Base-by-base conservation (phyloP, 2,113 vertebrate genomes). In the Sapayoa aenigma region DNA sequence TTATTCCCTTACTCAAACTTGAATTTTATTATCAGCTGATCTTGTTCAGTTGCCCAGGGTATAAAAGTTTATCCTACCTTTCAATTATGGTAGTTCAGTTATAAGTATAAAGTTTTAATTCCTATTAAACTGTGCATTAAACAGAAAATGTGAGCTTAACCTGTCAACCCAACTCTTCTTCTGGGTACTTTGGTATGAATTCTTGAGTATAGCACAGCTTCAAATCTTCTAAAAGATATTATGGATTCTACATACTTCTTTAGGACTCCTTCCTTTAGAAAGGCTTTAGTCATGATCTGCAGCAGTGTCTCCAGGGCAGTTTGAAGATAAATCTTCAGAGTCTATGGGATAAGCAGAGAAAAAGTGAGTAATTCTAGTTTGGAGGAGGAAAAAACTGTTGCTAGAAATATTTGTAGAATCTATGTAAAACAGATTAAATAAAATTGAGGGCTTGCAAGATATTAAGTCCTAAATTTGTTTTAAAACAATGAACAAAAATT, bases 281-380 rank as follows among this genome's bases (percentile, higher is more conserved):
- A 18, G 49, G 56, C 42, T 82, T 98, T 80, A 98, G 90, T 99
- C 98, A 15, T 99, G 99, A 88, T 99, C 98, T 85, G 98, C 98
- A 96, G 98, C 98, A 89, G 98, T 98, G 93, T 98, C 98, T 46
- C 99, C 99, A 17, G 99, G 99, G 96, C 99, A 99, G 73, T 99
- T 99, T 23, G 98, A 94, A 91, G 97, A 97, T 49, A 99, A 93
- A 90, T 99, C 99, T 68, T 99, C 98, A 82, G 98, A 97, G 96
- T 98, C 99, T 99, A 96, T 37, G 92, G 90, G 73, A 83, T 56
- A 94, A 84, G 35, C 82, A 92, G n/a, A 68, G 72, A 33, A 60
- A 66, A 60, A 93, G 79, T 68, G 39, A 85, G 33, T 58, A 87
- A 89, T 33, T 52, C 12, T 30, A 83, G 23, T n/a, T 52, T 22